A percentile compares a stretch with the other conserved stretches of the same genome.
These are phyloP conservation scores for Eupeodes latifasciatus DNA, from an alignment of 2,888 invertebrate species.

Conservation along the genomic window DNA sequence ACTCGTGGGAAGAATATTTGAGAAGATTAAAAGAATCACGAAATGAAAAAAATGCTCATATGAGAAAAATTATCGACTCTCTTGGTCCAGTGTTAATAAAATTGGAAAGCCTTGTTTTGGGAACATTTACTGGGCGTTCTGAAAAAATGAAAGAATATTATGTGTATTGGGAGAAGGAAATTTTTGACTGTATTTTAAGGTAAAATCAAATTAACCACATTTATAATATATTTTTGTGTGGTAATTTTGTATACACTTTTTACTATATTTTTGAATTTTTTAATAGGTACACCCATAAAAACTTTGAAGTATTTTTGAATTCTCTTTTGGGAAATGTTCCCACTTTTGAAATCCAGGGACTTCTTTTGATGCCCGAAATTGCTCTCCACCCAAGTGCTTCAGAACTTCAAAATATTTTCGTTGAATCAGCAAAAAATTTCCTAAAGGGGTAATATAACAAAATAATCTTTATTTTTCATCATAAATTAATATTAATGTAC, in stretches of 20 bases:
- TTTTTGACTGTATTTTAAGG: constrained; percentile 88
- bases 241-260: not conserved
- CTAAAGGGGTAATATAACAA: constrained; percentile 87
- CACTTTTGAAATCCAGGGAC: constrained; percentile 92
- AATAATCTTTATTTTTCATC: not conserved
- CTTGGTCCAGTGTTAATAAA: constrained; percentile 93
- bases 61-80: constrained; percentile 91
- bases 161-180: constrained; percentile 91
- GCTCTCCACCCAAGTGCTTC: constrained; percentile 89
- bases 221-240: not conserved
- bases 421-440: constrained; percentile 90
- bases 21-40: constrained; percentile 89
- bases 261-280: not conserved
- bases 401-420: constrained; percentile 91
- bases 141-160: constrained; percentile 91
- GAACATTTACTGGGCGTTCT: constrained; percentile 90
- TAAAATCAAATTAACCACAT: constrained; percentile 78
- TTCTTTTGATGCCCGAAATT: constrained; percentile 90
- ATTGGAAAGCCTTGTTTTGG: constrained; percentile 92
- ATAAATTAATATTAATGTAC: no score
- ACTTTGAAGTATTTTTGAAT: constrained; percentile 89
- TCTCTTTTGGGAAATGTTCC: constrained; percentile 86
- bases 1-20: constrained; percentile 86
- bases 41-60: constrained; percentile 87
- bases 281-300: constrained; percentile 87